Conservation (phyloP, 2,113 vertebrate species). For the Patagioenas fasciata region DNA sequence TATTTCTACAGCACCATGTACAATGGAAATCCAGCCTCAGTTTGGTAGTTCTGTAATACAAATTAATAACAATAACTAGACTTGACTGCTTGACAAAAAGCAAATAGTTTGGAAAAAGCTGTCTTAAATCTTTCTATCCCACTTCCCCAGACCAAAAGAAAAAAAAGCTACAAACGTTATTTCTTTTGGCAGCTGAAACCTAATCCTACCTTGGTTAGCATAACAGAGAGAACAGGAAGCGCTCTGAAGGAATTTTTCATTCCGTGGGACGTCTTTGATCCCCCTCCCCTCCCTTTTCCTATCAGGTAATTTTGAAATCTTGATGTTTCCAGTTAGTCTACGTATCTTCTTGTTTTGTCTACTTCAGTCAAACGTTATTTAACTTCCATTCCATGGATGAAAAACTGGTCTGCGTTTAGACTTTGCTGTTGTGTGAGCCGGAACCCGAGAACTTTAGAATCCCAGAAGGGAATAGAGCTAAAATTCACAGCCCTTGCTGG, state of each 20-base stretch:
- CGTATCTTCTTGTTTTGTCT: constrained; percentile 83
- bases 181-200: constrained; percentile 83
- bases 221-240: constrained; percentile 74
- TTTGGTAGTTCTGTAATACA: constrained; percentile 10
- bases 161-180: constrained; percentile 68
- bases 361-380: constrained; percentile 35
- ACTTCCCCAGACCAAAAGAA: constrained; percentile 59
- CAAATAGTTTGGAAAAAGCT: constrained; percentile 61
- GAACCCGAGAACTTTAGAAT: constrained; percentile 67
- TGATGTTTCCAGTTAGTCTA: constrained; percentile 78
- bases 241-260: constrained; percentile 77
- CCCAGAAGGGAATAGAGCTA: constrained; percentile 55
- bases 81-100: constrained; percentile 61
- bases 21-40: constrained; percentile 6
- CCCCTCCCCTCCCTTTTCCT: constrained; percentile 63
- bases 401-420: constrained; percentile 40
- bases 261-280: constrained; percentile 73
- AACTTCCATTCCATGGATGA: constrained; percentile 54
- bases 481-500: constrained; percentile 39
- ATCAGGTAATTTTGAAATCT: constrained; percentile 82
- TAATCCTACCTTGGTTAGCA: constrained; percentile 81
- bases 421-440: constrained; percentile 55
- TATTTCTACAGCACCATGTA: not conserved
- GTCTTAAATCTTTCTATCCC: constrained; percentile 58
- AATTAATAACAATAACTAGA: constrained; percentile 67